These are phyloP conservation scores for Ailurus styani DNA, from an alignment of 2,113 vertebrate genomes.

Conservation along the genomic window DNA sequence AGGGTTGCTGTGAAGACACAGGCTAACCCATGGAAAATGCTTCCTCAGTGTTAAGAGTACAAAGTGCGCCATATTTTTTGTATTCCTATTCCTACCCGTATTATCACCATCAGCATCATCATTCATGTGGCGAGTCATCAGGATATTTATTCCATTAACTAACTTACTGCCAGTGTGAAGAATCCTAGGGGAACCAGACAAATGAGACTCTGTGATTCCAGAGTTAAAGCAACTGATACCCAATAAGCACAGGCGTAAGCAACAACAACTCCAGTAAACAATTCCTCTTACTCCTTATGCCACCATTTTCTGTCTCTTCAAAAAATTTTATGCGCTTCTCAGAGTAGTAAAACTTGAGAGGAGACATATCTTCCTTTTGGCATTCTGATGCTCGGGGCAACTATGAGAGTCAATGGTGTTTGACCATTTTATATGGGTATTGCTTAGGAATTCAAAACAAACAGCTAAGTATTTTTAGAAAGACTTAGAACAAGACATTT, in stretches of 20 bases:
- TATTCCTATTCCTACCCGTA: not conserved
- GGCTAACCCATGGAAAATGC: not conserved
- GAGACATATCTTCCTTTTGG: constrained; percentile 3
- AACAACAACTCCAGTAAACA: not conserved
- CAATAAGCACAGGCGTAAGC: not conserved
- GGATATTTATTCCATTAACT: not conserved
- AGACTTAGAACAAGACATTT: constrained; percentile 23
- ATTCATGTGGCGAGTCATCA: not conserved
- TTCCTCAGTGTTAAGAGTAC: not conserved
- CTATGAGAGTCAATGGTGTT: not conserved
- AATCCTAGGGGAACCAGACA: not conserved
- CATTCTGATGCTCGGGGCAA: not conserved
- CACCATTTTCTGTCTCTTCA: constrained; percentile 4
- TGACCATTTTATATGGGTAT: not conserved
- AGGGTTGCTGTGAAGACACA: not conserved
- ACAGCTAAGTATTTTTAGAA: constrained; percentile 1
- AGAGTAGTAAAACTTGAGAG: constrained; percentile 1
- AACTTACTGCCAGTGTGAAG: not conserved
- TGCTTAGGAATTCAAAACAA: constrained; percentile 8
- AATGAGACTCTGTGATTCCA: not conserved
- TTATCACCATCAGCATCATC: not conserved
- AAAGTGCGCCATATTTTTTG: not conserved
- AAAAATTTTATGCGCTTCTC: not conserved
- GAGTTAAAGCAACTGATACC: not conserved
- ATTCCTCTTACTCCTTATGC: not conserved